Evolutionary conservation across 1,140 invertebrate species (phyloP), one percentile per base, ranked within the genome.

Genomic region (Anagrus nilaparvatae): DNA sequence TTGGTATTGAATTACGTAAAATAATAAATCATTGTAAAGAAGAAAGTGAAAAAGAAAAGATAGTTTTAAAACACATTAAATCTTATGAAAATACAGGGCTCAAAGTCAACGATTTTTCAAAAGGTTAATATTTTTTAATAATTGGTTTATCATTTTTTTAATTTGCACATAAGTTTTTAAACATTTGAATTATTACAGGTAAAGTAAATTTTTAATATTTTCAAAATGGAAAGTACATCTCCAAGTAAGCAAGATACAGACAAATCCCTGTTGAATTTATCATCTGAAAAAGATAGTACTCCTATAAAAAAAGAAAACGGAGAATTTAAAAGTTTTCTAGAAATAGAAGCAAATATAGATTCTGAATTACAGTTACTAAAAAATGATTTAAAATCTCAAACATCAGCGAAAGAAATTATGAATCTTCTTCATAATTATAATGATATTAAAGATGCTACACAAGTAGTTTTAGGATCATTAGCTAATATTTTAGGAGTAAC

Each of bases 381-480:
- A 30, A 24, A 21, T 5, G 49, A 53, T 23, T 43, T 50, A 10
- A 50, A 57, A 23, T 28, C 46, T 9, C 45, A 47, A 27, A 36
- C 48, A 14, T 50, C 51, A 3, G 48, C 48, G 38, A 48, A 69
- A 52, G 56, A 70, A 46, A 69, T 71, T 29, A 78, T 87, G 50
- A 55, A 78, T 43, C 71, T 82, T 36, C 63, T 89, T 35, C 84
- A 90, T 58, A 70, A 79, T 44, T 88, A 88, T 54, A 89, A 89
- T 63, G 78, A 86, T 47, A 74, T 87, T 13, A 90, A 88, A 64
- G 85, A 89, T 69, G 74, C 78, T 10, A 77, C 84, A 12, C 84
- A 87, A 64, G 58, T 75, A 19, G 72, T 87, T 8, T 68, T 89
- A n/a, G 82, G 79, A 32, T 73, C 75, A 52, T 65, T 88, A 46